A percentile compares a stretch with the other conserved stretches of the same genome.
Conservation (phyloP, 2,797 vertebrate genomes). For the Cygnus olor region DNA sequence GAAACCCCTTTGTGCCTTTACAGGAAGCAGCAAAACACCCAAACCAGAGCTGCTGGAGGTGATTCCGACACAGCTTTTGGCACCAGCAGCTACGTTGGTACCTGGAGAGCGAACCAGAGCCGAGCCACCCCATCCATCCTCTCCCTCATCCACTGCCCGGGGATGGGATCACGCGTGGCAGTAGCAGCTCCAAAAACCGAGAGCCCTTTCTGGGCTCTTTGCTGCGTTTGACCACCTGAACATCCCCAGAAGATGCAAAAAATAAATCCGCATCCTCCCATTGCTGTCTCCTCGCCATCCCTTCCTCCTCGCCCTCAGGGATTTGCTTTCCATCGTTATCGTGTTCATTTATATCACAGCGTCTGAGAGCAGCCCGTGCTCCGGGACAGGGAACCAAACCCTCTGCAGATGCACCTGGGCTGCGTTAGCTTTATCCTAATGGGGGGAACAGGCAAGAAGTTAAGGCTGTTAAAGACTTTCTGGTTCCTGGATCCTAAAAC, state of each 20-base stretch:
- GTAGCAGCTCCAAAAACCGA: not conserved
- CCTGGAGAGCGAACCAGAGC: not conserved
- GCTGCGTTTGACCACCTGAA: accelerated
- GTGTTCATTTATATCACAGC: not conserved
- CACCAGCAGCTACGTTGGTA: not conserved
- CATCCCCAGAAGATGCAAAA: not conserved
- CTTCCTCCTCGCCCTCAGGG: not conserved
- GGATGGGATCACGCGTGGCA: not conserved
- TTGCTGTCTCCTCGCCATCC: not conserved
- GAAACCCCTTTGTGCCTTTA: not conserved
- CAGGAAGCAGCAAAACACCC: accelerated
- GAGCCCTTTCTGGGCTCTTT: not conserved
- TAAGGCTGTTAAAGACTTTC: not conserved
- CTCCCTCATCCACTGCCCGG: not conserved
- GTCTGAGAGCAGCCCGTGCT: not conserved
- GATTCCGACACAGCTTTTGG: accelerated
- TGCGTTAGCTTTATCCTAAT: accelerated
- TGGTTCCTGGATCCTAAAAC: not conserved
- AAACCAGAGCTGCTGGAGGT: not conserved
- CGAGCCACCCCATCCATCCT: not conserved
- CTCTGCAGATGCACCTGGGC: not conserved
- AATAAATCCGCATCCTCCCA: not conserved
- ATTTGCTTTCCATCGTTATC: not conserved
- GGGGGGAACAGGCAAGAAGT: not conserved
- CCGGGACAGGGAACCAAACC: not conserved